A percentile compares a stretch with the other conserved stretches of the same genome.
These are phyloP conservation scores for Rhingia campestris DNA, from an alignment of 2,888 invertebrate species.

Conservation along the genomic window DNA sequence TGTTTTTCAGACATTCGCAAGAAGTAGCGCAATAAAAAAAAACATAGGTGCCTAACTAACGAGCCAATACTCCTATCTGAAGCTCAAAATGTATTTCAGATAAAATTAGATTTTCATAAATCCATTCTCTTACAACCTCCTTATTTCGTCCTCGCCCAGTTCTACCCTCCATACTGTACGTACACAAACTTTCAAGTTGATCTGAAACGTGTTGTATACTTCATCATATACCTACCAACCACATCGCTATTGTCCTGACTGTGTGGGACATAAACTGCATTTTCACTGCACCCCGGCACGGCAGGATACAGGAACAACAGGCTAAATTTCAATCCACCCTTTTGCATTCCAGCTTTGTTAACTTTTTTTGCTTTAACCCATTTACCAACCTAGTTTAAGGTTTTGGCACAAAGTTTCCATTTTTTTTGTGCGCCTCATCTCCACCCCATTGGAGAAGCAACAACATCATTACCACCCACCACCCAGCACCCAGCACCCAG, in stretches of 20 bases:
- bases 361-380: neutral
- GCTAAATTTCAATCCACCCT: conserved; percentile 18
- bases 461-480: neutral
- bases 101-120: too few species aligned
- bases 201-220: conserved; percentile 49
- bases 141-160: too few species aligned
- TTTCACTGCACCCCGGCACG: conserved; percentile 43
- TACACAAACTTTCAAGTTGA: conserved; percentile 48
- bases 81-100: too few species aligned
- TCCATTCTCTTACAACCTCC: too few species aligned
- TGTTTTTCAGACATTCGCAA: too few species aligned
- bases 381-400: conserved; percentile 50
- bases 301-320: conserved; percentile 21
- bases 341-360: neutral
- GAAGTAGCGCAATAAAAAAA: too few species aligned
- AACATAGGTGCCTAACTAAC: too few species aligned
- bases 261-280: conserved; percentile 46
- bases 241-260: conserved; percentile 14
- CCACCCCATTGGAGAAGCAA: neutral
- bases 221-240: conserved; percentile 5
- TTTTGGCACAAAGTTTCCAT: conserved; percentile 65
- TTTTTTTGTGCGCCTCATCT: conserved; percentile 3
- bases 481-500: neutral
- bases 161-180: neutral
- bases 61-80: too few species aligned